phyloP scores from a whole-genome alignment of 1,140 invertebrate genomes.

The Dendrolimus punctatus region DNA sequence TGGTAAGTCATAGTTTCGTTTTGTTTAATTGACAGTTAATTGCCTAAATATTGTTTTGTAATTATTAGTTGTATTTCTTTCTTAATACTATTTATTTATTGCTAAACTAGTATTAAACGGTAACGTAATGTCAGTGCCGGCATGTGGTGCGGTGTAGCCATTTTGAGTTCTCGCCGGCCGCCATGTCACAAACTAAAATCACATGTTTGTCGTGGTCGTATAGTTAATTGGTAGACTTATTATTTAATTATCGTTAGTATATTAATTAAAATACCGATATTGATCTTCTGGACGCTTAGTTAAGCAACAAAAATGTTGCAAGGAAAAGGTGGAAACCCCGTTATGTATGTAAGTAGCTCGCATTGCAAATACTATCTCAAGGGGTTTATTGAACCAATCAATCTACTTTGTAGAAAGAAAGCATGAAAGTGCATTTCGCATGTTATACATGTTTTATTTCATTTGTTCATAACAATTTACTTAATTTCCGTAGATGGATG shows the following conservation, averaged over 20 bases:
- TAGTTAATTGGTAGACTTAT: constrained; percentile 1
- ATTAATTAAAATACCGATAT: not conserved
- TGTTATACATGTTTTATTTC: not conserved
- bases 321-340: not conserved
- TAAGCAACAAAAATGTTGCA: not conserved
- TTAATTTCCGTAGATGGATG: constrained; percentile 46
- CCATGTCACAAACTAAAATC: constrained; percentile 51
- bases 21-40: not conserved
- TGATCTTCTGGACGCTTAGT: not conserved
- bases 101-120: too few relatives aligned
- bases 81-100: not conserved
- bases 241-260: not conserved
- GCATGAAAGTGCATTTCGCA: not conserved
- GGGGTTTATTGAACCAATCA: not conserved
- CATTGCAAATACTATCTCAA: not conserved
- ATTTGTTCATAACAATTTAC: not conserved
- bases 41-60: not conserved
- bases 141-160: constrained; percentile 49
- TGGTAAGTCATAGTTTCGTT: constrained; percentile 2
- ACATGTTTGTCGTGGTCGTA: constrained; percentile 25
- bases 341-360: constrained; percentile 5
- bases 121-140: constrained; percentile 2
- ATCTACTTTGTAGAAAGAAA: not conserved
- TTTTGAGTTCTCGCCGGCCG: constrained; percentile 50
- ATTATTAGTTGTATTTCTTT: not conserved